Base-by-base conservation (phyloP, 2,888 invertebrate genomes). In the Troides helena region DNA sequence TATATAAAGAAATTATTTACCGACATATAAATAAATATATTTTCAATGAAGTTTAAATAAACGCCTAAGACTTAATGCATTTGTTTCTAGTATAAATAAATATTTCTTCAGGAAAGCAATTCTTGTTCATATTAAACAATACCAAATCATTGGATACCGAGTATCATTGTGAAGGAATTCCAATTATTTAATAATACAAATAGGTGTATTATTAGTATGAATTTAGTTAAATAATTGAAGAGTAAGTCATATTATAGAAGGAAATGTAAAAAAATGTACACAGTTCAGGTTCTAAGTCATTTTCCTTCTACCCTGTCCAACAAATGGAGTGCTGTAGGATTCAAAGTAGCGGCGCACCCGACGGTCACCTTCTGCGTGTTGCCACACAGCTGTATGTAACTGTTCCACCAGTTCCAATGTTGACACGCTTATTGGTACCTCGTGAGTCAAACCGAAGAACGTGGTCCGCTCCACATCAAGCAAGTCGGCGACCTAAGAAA, bases 271-370 rank as follows among this genome's bases (percentile, higher is more conserved):
- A n/a, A 8, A 62, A 46, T 21, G 46, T 53, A 53, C 50, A 3
- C 23, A 30, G 50, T 57, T 50, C 60, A 43, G 30, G 17, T 59
- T 63, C 23, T 50, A 23, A 6, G 68, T 25, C 56, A 69, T 43
- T 25, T 69, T 72, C 30, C 68, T 65, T 62, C 71, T 59, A 5
- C 64, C 72, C 8, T 72, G 71, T 21, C 69, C 83, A 0, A 80
- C 70, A 67, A 89, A 89, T 0, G 90, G 86, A 6, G 88, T 84
- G 21, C 88, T 85, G 66, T 84, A 90, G 1, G 74, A 73, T 18
- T 89, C 85, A 74, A 83, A 90, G 74, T 90, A 90, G 4, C 90
- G 78, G 14, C 85, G 79, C 58, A 90, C 86, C 21, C 76, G 77
- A 0, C 88, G 81, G 50, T 90, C 88, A 0, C 89, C 90, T 0